Evolutionary conservation across 2,113 vertebrate genomes (phyloP), one percentile per base, ranked within the genome.

Genomic region (Ovibos moschatus): DNA sequence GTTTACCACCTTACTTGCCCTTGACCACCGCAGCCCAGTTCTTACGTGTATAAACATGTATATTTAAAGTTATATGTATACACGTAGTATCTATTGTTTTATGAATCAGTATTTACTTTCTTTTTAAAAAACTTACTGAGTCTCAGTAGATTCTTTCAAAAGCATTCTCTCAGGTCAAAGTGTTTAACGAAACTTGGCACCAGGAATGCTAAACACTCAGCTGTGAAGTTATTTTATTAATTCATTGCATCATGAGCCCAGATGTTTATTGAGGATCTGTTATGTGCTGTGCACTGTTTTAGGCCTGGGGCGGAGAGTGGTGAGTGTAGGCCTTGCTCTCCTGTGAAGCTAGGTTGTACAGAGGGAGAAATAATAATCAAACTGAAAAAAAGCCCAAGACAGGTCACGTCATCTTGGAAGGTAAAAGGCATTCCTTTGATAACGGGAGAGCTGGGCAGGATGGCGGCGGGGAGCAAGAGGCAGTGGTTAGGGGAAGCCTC

Each of bases 201-300:
- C 36, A 43, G 82, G 53, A 60, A 84, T 71, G 74, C 36, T 71
- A 67, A 84, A 21, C 50, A 47, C 2, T 3, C 30, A 43, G 7
- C 14, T 82, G 2, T 53, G 62, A 83, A 5, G 33, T 78, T 82
- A 8, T 33, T 53, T 92, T 64, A 12, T n/a, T 50, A 53, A 25
- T 25, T 17, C 16, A 27, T 74, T 43, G 17, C 33, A 9, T 64
- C n/a, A 0, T 0, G 30, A 55, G 10, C 45, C 14, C 3, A 5
- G 13, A 1, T 74, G 86, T 96, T 91, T 40, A 71, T 7, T 33
- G 86, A 79, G 27, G 23, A 8, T 50, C 53, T 84, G 0, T 25
- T 83, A 4, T 16, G 71, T 64, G 79, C 28, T 27, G 9, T 76
- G 11, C 25, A 2, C 12, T 50, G 3, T 43, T 13, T 3, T 13